phyloP scores from a whole-genome alignment of 2,113 vertebrate species.

The Trochalopteron elliotii region DNA sequence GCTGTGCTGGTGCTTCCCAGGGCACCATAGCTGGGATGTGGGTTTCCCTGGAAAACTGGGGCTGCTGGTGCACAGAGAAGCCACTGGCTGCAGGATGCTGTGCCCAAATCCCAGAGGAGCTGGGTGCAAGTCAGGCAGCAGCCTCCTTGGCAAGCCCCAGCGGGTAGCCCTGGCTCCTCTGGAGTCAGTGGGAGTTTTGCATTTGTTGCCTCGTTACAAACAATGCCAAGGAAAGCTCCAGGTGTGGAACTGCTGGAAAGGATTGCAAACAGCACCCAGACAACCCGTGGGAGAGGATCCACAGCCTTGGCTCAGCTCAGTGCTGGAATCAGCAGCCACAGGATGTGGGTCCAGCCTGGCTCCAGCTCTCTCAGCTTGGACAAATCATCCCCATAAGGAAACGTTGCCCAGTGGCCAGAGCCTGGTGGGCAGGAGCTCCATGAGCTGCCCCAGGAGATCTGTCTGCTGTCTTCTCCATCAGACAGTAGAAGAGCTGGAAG shows the following conservation, averaged over 20 bases:
- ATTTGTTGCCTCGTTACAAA: not conserved
- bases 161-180: not conserved
- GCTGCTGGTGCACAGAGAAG: not conserved
- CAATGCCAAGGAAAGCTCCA: not conserved
- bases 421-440: not conserved
- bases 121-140: not conserved
- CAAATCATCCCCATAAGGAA: not conserved
- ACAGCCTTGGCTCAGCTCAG: not conserved
- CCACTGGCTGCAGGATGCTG: accelerated
- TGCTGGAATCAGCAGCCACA: not conserved
- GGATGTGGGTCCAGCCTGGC: not conserved
- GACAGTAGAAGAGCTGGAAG: not conserved
- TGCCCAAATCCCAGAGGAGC: not conserved
- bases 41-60: not conserved
- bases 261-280: not conserved
- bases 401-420: not conserved
- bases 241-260: not conserved
- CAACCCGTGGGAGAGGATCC: accelerated
- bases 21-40: not conserved
- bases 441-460: not conserved
- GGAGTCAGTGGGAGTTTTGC: not conserved
- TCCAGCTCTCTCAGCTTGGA: not conserved
- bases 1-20: not conserved
- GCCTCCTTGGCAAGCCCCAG: not conserved
- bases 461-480: not conserved